A percentile compares a stretch with the other conserved stretches of the same genome.
These are phyloP conservation scores for Armadillidium nasatum DNA, from an alignment of 1,140 invertebrate genomes.

Conservation along the genomic window DNA sequence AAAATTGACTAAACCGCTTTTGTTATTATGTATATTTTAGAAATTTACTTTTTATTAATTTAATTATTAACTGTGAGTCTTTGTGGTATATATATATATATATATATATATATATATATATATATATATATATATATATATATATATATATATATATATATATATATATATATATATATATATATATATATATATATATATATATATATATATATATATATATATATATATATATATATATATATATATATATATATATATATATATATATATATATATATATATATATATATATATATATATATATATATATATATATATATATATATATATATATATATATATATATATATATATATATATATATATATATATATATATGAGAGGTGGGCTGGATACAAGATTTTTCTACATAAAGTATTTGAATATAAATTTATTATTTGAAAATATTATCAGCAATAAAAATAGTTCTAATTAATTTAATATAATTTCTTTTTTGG, in stretches of 20 bases:
- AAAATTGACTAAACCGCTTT: neutral
- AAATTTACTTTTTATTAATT: neutral
- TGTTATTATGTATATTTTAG: conserved; percentile 9
- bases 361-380: too few relatives aligned
- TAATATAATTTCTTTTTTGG: too few relatives aligned
- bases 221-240: conserved; percentile 11
- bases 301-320: too few relatives aligned
- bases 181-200: conserved; percentile 11
- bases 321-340: too few relatives aligned
- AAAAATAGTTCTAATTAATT: too few relatives aligned
- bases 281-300: too few relatives aligned
- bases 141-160: conserved; percentile 9
- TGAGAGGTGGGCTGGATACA: too few relatives aligned
- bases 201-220: conserved; percentile 9
- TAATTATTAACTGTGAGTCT: neutral
- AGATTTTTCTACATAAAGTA: too few relatives aligned
- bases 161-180: neutral
- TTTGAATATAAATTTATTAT: too few relatives aligned
- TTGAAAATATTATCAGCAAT: too few relatives aligned
- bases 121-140: conserved; percentile 11
- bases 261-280: too few relatives aligned
- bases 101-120: conserved; percentile 8
- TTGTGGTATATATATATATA: neutral
- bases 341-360: too few relatives aligned
- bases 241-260: neutral